Conservation (phyloP, 2,797 vertebrate species). For the Australoheros facetus region DNA sequence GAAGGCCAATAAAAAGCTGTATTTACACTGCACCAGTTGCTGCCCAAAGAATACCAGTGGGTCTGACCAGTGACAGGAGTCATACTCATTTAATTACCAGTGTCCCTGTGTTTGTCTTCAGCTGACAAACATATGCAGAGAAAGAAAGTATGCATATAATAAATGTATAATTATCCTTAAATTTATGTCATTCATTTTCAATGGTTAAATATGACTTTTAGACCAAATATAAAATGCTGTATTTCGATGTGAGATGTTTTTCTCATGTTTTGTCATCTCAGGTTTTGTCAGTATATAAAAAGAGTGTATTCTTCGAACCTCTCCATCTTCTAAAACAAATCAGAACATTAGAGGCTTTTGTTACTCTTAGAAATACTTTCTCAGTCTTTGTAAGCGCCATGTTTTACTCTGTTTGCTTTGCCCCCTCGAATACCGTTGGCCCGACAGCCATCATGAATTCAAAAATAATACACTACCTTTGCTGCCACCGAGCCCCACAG, state of each 20-base stretch:
- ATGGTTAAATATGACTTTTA: background rate
- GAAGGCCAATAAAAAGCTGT: constrained; percentile 19
- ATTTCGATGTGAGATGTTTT: too few species aligned
- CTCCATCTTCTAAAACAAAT: background rate
- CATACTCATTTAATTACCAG: background rate
- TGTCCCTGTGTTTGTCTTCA: background rate
- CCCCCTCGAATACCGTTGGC: constrained; percentile 29
- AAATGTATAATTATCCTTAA: background rate
- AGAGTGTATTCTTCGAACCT: background rate
- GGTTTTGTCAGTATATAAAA: too few species aligned
- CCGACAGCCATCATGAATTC: constrained; percentile 75
- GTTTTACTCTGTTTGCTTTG: constrained; percentile 29
- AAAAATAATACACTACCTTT: constrained; percentile 91
- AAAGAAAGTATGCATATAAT: background rate
- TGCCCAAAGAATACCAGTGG: background rate
- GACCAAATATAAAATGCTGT: background rate
- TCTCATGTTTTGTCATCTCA: too few species aligned
- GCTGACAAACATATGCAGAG: background rate
- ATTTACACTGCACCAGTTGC: constrained; percentile 36
- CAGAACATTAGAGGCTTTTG: constrained; percentile 3
- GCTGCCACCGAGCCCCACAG: constrained; percentile 83
- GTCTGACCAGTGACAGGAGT: background rate
- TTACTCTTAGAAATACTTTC: constrained; percentile 8
- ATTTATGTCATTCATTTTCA: background rate
- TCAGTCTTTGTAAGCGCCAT: background rate